Base-by-base conservation (phyloP, 2,888 invertebrate genomes). In the Rotaria sp. region DNA sequence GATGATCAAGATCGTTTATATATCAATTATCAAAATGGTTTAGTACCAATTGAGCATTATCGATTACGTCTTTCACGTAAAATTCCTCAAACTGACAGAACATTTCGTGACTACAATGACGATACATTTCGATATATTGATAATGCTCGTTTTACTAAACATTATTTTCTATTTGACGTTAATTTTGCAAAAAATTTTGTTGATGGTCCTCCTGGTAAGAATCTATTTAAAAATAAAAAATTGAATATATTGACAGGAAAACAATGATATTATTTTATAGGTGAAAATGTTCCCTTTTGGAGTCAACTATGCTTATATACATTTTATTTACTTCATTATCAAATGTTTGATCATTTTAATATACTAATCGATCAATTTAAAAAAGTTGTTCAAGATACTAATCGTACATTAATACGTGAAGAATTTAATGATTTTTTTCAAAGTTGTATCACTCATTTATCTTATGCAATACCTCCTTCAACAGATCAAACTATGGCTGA, bases 291-390 rank as follows among this genome's bases (percentile, higher is more conserved):
- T 11, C 8, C 45, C 0, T 45, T 80, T 80, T 80, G 80, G 80
- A 45, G n/a, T 45, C 80, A 80, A n/a, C 45, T 80, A 13, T 80
- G 80, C 26, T 80, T 80, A 45, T 80, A n/a, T 80, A 80, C 80
- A 24, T 80, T 7, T n/a, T 80, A 45, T n/a, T n/a, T 80, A 26
- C 24, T 45, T 80, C 45, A 15, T 1, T 15, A 45, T 41, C 26
- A 80, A n/a, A 41, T 45, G 26, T 45, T n/a, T n/a, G n/a, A 41
- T 26, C 0, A 8, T 4, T 80, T 80, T 80, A 24, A 45, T 26
- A 5, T 4, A 24, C 45, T 80, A n/a, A 45, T 45, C 10, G 13
- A 41, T 11, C 80, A 80, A 80, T 80, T 80, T 45, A 4, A n/a
- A n/a, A n/a, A 0, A 45, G 11, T 13, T 41, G 13, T 80, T n/a